Evolutionary conservation across 2,888 invertebrate genomes (phyloP), one percentile per base, ranked within the genome.

Genomic region (Mallateleia sp.): DNA sequence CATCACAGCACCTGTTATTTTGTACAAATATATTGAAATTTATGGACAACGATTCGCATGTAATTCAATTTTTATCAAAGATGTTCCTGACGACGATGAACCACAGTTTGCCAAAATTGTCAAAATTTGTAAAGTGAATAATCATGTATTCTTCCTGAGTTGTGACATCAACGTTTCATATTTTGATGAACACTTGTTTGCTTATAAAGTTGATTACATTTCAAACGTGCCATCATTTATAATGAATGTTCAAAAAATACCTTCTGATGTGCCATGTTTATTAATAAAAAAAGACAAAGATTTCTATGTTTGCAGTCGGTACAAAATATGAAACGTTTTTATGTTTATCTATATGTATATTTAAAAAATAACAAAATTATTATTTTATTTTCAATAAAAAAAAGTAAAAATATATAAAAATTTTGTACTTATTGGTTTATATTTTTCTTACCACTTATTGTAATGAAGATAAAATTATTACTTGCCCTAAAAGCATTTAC

Each of bases 181-280:
- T 50, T 74, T 54, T 24, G 74, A 60, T n/a, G n/a, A n/a, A n/a
- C n/a, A n/a, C n/a, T n/a, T n/a, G n/a, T n/a, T n/a, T n/a, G n/a
- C n/a, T n/a, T 28, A 74, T 11, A 74, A 74, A 50, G 47, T 74
- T 11, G 60, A 72, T 32, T 28, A 2, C n/a, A 64, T 75, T 52
- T 64, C 62, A 50, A 74, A 20, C 8, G 8, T n/a, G n/a, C n/a
- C n/a, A n/a, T n/a, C 32, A 32, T 18, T 47, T 1, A 45, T 58
- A 42, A 0, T 72, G 7, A 45, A 72, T 47, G 0, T 20, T 28
- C 20, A 71, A 52, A 2, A 1, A 42, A 22, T 71, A 14, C 69
- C 54, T 25, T 18, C 42, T 9, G 38, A 42, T 56, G 52, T 71
- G 20, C 54, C 54, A n/a, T n/a, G n/a, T n/a, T n/a, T n/a, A n/a